Base-by-base conservation (phyloP, 2,797 vertebrate genomes). In the Falco berigora region DNA sequence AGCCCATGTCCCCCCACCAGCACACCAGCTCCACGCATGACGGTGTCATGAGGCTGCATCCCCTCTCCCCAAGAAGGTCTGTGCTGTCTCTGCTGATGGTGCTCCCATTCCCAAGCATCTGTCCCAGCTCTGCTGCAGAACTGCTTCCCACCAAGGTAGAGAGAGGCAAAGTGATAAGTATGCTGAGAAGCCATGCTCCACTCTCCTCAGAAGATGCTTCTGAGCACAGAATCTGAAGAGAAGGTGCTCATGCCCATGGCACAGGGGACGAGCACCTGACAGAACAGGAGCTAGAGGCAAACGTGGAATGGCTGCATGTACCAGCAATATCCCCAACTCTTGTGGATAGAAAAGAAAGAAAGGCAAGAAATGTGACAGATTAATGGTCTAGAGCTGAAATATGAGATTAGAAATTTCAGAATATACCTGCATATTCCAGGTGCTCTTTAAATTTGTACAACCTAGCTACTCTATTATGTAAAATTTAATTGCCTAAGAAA, bases 401-500 rank as follows among this genome's bases (percentile, higher is more conserved):
- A 96, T 9, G 89, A 87, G 78, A 96, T 85, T 44, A 86, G 75
- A 72, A 91, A 62, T 80, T 96, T 88, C 76, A 92, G 89, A 92
- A 95, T 94, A 86, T 83, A 68, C 72, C 87, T 72, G 85, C 61
- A 46, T 83, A 88, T 93, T 96, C 84, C 91, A 92, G 85, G 75
- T 80, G 53, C 91, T 96, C 89, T 95, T 94, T 87, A 93, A 77
- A 80, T 90, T 77, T 91, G 64, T 80, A 86, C 84, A 91, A 50
- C 67, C 74, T 81, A 64, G 67, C 87, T 91, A 83, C 78, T 80
- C 89, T 72, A 62, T 86, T 94, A 92, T 50, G 87, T 91, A 86
- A 91, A 96, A 94, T 96, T 67, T 93, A 97, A 95, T 95, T 96
- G 93, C 78, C 86, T 91, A 71, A 83, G 83, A 94, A 96, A 94